Base-by-base conservation (phyloP, 1,140 invertebrate genomes). In the Helicoverpa armigera region DNA sequence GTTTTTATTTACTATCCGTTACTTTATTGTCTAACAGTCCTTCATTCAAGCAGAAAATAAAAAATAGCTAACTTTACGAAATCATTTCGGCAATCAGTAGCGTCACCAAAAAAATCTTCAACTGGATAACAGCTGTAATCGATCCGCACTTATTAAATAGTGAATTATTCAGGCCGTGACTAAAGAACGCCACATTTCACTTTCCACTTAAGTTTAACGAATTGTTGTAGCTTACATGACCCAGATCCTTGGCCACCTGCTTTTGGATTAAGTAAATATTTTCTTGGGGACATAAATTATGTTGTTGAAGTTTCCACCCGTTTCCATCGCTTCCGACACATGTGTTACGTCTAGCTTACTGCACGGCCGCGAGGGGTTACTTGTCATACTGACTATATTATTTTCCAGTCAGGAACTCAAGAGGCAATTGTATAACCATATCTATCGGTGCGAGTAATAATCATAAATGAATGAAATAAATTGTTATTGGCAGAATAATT, bases 1-100 rank as follows among this genome's bases (percentile, higher is more conserved):
- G 61, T 78, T 67, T 78, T 78, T 78, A 70, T 79, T 79, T 79
- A 58, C 76, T 58, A 79, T 79, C 65, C 65, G 65, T 70, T 79
- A 70, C 23, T 48, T 54, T 18, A 48, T 70, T 79, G 5, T 67
- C 35, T 43, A 50, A 14, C 75, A 61, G 31, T 23, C 61, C 50
- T 23, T 77, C 61, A 67, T 65, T 54, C 50, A 67, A 54, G 43
- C 73, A 67, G 35, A 78, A 78, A 78, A 58, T 60, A 75, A n/a
- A 75, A 70, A 65, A 78, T 69, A 29, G 16, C 35, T 1, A 43
- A 67, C 35, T 69, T 69, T 69, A 72, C 50, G 50, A 72, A 54
- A 70, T 70, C 50, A 18, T 29, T 16, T 48, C n/a, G 16, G 35
- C 23, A 79, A 60, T 18, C 51, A 79, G 31, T n/a, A 5, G 56